Conservation (phyloP, 2,113 vertebrate genomes). For the Pelmatolapia mariae region DNA sequence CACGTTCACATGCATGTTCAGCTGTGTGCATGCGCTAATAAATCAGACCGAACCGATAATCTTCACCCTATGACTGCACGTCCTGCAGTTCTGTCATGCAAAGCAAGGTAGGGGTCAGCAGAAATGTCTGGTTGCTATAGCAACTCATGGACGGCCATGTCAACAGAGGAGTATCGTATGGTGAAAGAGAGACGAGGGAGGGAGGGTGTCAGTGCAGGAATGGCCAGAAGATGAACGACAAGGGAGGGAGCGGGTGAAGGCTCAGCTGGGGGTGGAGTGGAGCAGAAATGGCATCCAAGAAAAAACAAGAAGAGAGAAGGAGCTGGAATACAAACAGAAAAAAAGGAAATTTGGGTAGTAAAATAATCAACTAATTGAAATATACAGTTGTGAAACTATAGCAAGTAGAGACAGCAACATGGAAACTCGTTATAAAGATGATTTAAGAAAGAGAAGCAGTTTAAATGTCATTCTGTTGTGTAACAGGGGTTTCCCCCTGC, state of each 20-base stretch:
- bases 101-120: slow-evolving; percentile 36
- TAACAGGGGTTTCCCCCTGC: slow-evolving; percentile 21
- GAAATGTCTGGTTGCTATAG: slow-evolving; percentile 54
- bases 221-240: slow-evolving; percentile 27
- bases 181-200: slow-evolving; percentile 58
- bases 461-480: slow-evolving; percentile 21
- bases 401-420: neutral
- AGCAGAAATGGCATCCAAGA: neutral
- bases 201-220: slow-evolving; percentile 31
- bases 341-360: neutral
- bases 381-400: neutral
- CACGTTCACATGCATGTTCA: neutral
- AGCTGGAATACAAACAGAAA: neutral
- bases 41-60: neutral
- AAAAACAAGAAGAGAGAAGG: neutral
- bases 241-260: neutral
- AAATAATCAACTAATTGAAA: neutral
- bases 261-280: neutral
- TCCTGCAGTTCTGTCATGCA: slow-evolving; percentile 40
- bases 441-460: neutral
- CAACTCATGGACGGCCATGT: slow-evolving; percentile 33
- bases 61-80: slow-evolving; percentile 10
- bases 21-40: neutral
- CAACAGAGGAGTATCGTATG: slow-evolving; percentile 65
- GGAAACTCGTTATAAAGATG: neutral